Percentiles rank a stretch among this genome's conserved stretches.
phyloP scores from a whole-genome alignment of 2,888 invertebrate species.

The Melinaea menophilus region DNA sequence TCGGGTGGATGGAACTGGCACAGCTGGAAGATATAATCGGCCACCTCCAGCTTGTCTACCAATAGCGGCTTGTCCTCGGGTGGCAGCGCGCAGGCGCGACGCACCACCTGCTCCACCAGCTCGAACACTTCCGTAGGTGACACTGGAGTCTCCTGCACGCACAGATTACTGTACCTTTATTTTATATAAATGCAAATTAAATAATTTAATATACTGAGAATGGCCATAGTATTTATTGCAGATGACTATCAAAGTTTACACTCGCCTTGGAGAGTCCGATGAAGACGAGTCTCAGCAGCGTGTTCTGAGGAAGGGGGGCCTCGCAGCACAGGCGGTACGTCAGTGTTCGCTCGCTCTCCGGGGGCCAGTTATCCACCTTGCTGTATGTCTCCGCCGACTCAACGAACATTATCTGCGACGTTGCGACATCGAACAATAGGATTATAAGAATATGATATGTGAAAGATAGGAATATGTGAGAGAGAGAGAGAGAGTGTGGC shows the following conservation, averaged over 20 bases:
- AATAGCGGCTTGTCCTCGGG: slow-evolving; percentile 85
- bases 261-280: slow-evolving; percentile 85
- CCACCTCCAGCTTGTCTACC: slow-evolving; percentile 89
- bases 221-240: no score
- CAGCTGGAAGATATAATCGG: slow-evolving; percentile 93
- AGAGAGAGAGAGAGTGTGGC: neutral
- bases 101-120: slow-evolving; percentile 89
- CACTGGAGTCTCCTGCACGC: slow-evolving; percentile 84
- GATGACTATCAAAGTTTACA: slow-evolving; percentile 30
- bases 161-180: neutral
- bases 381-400: slow-evolving; percentile 89
- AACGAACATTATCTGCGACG: slow-evolving; percentile 80
- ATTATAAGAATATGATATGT: neutral
- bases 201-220: no score
- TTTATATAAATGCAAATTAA: no score
- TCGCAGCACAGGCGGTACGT: slow-evolving; percentile 90
- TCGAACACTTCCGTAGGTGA: slow-evolving; percentile 91
- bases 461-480: neutral
- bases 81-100: slow-evolving; percentile 88
- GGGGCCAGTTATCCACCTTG: slow-evolving; percentile 92
- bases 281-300: slow-evolving; percentile 87
- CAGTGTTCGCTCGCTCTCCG: slow-evolving; percentile 90
- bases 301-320: slow-evolving; percentile 91
- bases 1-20: slow-evolving; percentile 96
- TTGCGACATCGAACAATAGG: neutral